Evolutionary conservation across 2,888 invertebrate genomes (phyloP), one percentile per base, ranked within the genome.

Genomic region (Lottia scabra): DNA sequence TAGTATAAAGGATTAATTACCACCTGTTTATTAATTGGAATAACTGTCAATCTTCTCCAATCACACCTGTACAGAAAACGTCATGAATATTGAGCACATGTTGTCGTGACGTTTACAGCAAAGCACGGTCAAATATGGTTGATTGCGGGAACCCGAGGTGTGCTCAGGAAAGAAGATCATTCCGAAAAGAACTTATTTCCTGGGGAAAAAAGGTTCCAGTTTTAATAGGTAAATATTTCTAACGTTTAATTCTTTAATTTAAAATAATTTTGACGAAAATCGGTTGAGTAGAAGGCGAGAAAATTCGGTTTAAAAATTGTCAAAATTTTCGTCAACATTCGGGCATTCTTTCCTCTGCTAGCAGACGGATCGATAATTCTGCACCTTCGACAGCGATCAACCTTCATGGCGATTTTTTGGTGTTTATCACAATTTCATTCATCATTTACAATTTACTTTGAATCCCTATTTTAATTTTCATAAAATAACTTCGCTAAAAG

Each of bases 151-250:
- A 84, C 80, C 78, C 83, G 76, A 83, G 87, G 75, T 88, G 88
- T 79, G 83, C 82, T 71, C 87, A 88, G 81, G 87, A 88, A 81
- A 84, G 87, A 79, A 83, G 87, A 71, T 82, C 83, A 79, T 84
- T 89, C 81, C 84, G 84, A 82, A 87, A 87, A 81, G 90, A 90
- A 80, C 85, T 90, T 73, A 81, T 88, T 71, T 86, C 88, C 78
- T 89, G 89, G 89, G 85, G 87, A 80, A 89, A 89, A 77, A 90
- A 89, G 82, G 81, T 90, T 63, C 89, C 87, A 72, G 79, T 87
- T 56, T 76, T 84, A 46, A 80, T 87, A 45, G 88, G 88, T 88
- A 81, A 81, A 87, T 86, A 72, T 63, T 66, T 70, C 48, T 19
- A 26, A 19, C 62, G 48, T 65, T 67, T 66, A 62, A 65, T 48